Percentiles rank a stretch among this genome's conserved stretches.
These are phyloP conservation scores for Gambusia holbrooki DNA, from an alignment of 2,113 vertebrate genomes.

Conservation along the genomic window DNA sequence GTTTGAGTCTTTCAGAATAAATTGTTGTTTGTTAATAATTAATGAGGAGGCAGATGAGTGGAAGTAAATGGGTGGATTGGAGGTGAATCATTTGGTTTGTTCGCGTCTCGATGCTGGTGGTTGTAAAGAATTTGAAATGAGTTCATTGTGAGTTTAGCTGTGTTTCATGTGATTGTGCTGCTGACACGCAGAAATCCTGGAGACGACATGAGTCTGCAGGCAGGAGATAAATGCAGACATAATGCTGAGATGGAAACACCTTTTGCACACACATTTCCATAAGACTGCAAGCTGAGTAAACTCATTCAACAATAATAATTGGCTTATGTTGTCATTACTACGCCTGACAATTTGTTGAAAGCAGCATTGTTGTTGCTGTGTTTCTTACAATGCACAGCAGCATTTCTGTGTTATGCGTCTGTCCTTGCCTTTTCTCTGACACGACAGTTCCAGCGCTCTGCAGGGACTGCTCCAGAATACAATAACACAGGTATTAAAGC, in stretches of 20 bases:
- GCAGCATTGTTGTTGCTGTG: background rate
- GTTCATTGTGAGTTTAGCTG: background rate
- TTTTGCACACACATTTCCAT: background rate
- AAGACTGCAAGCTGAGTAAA: background rate
- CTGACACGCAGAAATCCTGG: slow-evolving; percentile 1
- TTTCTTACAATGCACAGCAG: background rate
- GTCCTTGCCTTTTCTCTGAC: background rate
- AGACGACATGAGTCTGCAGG: slow-evolving; percentile 17
- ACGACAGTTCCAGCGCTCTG: background rate
- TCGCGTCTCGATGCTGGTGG: background rate
- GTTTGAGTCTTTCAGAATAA: background rate
- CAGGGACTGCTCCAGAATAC: background rate
- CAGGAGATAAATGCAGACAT: slow-evolving; percentile 9
- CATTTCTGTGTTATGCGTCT: background rate
- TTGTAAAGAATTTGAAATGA: background rate
- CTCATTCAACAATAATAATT: background rate
- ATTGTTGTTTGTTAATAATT: background rate
- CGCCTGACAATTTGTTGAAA: background rate
- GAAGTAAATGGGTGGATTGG: background rate
- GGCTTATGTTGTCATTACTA: background rate
- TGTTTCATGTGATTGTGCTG: background rate
- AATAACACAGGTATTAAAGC: background rate
- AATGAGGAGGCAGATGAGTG: background rate
- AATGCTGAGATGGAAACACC: background rate
- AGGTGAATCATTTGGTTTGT: background rate